Evolutionary conservation across 2,113 vertebrate genomes (phyloP).

Genomic region (Vidua macroura): DNA sequence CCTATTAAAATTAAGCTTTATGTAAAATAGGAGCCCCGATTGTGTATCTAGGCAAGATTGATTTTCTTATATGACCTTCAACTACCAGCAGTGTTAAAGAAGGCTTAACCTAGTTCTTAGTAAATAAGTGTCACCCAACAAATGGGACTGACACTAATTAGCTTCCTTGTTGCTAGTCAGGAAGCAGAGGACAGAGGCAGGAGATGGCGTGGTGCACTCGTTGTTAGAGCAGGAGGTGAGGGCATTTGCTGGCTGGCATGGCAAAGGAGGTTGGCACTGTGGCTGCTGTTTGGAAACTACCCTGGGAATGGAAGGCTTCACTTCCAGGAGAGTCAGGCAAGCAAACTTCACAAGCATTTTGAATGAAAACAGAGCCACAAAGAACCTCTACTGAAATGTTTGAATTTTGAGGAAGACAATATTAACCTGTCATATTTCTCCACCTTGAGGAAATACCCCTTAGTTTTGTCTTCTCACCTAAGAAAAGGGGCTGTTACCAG

Average conservation of each 20-base stretch:
- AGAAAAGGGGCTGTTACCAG: background rate
- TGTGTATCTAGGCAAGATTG: background rate
- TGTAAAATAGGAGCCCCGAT: background rate
- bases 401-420: background rate
- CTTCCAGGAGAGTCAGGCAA: background rate
- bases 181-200: background rate
- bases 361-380: background rate
- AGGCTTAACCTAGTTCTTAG: background rate
- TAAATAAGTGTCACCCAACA: slow-evolving; percentile 38
- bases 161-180: slow-evolving; percentile 5
- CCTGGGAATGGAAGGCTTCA: background rate
- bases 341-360: background rate
- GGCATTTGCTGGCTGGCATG: background rate
- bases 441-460: background rate
- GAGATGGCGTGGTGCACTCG: background rate
- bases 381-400: background rate
- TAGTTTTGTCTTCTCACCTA: background rate
- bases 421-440: background rate
- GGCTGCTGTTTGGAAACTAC: background rate
- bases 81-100: background rate
- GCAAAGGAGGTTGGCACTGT: background rate
- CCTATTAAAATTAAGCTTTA: background rate
- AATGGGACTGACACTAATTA: slow-evolving; percentile 57
- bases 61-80: slow-evolving; percentile 45
- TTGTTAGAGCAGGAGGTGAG: background rate